Evolutionary conservation across 2,113 vertebrate species (phyloP).

Genomic region (Leucosticte australis): DNA sequence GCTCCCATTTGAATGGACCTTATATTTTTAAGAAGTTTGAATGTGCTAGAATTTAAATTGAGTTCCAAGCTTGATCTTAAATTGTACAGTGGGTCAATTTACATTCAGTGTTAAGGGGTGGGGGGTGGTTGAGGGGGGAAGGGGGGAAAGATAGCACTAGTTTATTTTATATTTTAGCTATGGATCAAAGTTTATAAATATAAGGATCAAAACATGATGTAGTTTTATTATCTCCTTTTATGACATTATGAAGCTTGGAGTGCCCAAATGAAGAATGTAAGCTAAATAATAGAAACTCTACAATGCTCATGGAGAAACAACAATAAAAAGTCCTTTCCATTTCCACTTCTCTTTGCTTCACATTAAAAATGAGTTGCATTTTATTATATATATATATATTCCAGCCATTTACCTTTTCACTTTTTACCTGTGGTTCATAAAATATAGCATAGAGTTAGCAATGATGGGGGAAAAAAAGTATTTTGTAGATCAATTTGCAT

Average conservation of each 20-base stretch:
- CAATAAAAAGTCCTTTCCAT: background rate
- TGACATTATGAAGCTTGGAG: constrained; percentile 20
- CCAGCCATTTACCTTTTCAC: background rate
- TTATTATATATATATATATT: background rate
- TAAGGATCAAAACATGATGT: background rate
- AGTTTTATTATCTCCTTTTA: background rate
- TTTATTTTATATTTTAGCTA: background rate
- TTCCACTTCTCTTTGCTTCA: background rate
- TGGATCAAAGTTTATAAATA: constrained; percentile 20
- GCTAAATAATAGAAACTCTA: background rate
- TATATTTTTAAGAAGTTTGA: constrained; percentile 59
- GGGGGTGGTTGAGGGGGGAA: too few relatives aligned
- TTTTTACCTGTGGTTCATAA: background rate
- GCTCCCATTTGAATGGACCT: constrained; percentile 53
- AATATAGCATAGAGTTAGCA: background rate
- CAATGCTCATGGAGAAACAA: background rate
- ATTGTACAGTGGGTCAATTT: constrained; percentile 10
- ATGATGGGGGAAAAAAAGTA: background rate
- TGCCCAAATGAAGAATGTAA: background rate
- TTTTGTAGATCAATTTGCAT: background rate
- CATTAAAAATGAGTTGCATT: background rate
- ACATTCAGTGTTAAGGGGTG: background rate
- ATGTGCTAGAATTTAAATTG: constrained; percentile 60
- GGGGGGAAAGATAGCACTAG: background rate
- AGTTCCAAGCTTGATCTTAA: constrained; percentile 52